phyloP scores from a whole-genome alignment of 2,888 invertebrate species.

The Acleris laterana region DNA sequence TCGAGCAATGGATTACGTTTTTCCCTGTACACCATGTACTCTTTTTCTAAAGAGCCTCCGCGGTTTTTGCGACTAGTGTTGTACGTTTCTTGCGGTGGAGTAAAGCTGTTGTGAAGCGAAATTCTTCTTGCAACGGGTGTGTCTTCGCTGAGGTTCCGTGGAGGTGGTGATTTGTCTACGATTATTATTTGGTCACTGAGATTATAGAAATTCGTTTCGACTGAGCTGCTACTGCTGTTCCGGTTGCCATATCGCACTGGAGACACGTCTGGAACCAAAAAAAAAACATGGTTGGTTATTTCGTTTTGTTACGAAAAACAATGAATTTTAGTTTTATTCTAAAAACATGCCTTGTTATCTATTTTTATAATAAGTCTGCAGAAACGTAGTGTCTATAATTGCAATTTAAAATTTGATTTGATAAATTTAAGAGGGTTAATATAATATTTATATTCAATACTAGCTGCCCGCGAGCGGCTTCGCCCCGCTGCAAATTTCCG shows the following conservation, averaged over 20 bases:
- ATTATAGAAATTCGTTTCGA: conserved; percentile 88
- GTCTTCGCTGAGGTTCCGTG: conserved; percentile 67
- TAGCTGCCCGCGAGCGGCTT: too few species aligned
- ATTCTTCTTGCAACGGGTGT: conserved; percentile 73
- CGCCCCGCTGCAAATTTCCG: too few species aligned
- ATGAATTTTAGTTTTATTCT: too few species aligned
- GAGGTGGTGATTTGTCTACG: conserved; percentile 83
- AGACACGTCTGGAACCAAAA: conserved; percentile 84
- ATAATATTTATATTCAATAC: too few species aligned
- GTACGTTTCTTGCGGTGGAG: conserved; percentile 78
- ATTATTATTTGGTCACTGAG: conserved; percentile 85
- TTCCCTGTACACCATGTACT: conserved; percentile 85
- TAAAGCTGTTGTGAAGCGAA: conserved; percentile 73
- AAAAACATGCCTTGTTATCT: too few species aligned
- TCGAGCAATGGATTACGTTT: conserved; percentile 88
- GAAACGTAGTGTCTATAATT: too few species aligned
- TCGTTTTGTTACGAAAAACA: too few species aligned
- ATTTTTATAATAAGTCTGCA: too few species aligned
- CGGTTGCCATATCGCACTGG: conserved; percentile 86
- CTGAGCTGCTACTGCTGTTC: conserved; percentile 86
- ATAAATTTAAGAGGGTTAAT: too few species aligned
- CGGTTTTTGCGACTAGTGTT: conserved; percentile 77
- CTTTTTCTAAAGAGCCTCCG: conserved; percentile 82
- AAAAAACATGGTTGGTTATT: conserved; percentile 7
- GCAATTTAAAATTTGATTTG: too few species aligned